Percentiles rank a stretch among this genome's conserved stretches.
phyloP scores from a whole-genome alignment of 2,113 vertebrate genomes.

The Gallinago undulata region DNA sequence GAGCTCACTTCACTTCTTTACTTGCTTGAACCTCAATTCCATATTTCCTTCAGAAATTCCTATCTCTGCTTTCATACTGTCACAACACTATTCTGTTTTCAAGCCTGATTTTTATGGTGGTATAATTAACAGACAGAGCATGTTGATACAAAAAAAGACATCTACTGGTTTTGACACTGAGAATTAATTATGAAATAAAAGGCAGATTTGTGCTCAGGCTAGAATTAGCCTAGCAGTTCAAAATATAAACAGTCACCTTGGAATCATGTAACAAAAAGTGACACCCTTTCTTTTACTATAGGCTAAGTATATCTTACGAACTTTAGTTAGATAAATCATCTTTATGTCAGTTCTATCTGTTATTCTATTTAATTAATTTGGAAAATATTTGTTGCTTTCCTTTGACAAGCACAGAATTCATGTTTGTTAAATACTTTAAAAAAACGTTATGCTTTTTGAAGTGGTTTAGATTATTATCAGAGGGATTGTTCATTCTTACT shows the following conservation, averaged over 20 bases:
- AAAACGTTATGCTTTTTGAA: constrained; percentile 3
- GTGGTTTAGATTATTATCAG: constrained; percentile 88
- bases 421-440: constrained; percentile 81
- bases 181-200: constrained; percentile 81
- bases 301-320: constrained; percentile 62
- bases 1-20: background rate
- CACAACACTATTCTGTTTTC: constrained; percentile 8
- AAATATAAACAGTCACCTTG: constrained; percentile 79
- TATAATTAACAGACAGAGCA: constrained; percentile 72
- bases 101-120: constrained; percentile 29
- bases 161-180: constrained; percentile 75
- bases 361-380: constrained; percentile 69
- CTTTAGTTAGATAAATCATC: constrained; percentile 67
- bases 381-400: constrained; percentile 61
- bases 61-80: background rate
- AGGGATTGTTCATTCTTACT: constrained; percentile 85
- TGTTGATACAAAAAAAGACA: constrained; percentile 67
- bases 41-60: background rate
- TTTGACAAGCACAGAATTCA: constrained; percentile 51
- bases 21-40: background rate
- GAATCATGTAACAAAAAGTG: constrained; percentile 69
- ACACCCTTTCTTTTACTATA: constrained; percentile 67
- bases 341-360: constrained; percentile 55
- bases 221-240: constrained; percentile 75
- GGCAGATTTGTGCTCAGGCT: constrained; percentile 75